phyloP scores from a whole-genome alignment of 2,113 vertebrate genomes.

The Rhadina sibilatrix region DNA sequence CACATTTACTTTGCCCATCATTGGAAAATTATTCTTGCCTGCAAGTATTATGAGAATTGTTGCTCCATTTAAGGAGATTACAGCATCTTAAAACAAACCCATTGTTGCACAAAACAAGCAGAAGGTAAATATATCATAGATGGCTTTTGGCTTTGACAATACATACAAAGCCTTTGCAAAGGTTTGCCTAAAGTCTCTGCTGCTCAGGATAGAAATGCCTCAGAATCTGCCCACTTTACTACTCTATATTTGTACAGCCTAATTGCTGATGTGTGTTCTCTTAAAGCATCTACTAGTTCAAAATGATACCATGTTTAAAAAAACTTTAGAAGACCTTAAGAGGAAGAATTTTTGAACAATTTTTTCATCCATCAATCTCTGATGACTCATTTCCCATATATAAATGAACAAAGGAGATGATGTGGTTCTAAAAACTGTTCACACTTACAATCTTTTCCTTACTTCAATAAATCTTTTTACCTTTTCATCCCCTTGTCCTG shows the following conservation, averaged over 20 bases:
- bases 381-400: background rate
- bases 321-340: background rate
- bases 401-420: background rate
- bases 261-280: background rate
- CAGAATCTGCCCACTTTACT: background rate
- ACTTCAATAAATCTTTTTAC: slow-evolving; percentile 64
- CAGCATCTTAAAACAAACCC: background rate
- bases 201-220: background rate
- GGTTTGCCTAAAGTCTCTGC: background rate
- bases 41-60: background rate
- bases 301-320: background rate
- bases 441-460: background rate
- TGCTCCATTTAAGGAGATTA: background rate
- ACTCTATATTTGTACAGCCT: background rate
- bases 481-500: slow-evolving; percentile 84
- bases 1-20: background rate
- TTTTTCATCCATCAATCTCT: background rate
- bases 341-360: background rate
- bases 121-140: background rate
- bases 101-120: background rate
- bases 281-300: background rate
- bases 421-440: background rate
- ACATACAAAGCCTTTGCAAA: background rate
- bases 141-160: background rate
- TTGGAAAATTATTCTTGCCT: background rate